phyloP scores from a whole-genome alignment of 2,888 invertebrate species.

The Harpalus rubripes region DNA sequence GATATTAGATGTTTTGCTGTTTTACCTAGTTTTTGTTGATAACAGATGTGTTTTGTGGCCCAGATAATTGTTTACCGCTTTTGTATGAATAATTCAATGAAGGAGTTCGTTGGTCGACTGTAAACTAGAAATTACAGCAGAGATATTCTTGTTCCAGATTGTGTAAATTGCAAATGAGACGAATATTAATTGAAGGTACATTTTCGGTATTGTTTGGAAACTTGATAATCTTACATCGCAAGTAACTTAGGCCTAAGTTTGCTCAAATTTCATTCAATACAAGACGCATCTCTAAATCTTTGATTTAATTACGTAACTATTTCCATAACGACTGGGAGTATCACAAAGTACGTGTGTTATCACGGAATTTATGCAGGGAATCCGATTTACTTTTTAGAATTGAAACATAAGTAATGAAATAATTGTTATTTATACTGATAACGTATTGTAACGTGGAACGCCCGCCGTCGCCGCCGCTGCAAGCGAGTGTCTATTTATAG shows the following conservation, averaged over 20 bases:
- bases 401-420: no score
- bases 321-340: neutral
- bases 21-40: slow-evolving; percentile 45
- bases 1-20: slow-evolving; percentile 55
- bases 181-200: slow-evolving; percentile 60
- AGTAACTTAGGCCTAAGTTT: slow-evolving; percentile 31
- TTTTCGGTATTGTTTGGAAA: slow-evolving; percentile 51
- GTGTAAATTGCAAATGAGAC: slow-evolving; percentile 63
- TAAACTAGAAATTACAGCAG: slow-evolving; percentile 50
- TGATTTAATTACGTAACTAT: slow-evolving; percentile 45
- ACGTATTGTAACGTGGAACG: no score
- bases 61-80: slow-evolving; percentile 15
- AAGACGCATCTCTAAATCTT: slow-evolving; percentile 39
- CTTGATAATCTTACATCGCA: slow-evolving; percentile 44
- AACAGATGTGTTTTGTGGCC: slow-evolving; percentile 44
- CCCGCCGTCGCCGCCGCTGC: no score
- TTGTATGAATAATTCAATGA: neutral
- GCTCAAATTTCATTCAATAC: slow-evolving; percentile 47
- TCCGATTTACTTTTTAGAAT: neutral
- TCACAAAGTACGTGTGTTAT: no score
- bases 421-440: no score
- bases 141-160: slow-evolving; percentile 54
- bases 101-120: slow-evolving; percentile 28
- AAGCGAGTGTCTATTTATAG: no score
- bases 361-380: neutral